Base-by-base conservation (phyloP, 23 tunicate genomes). In the Halocynthia aurantium region DNA sequence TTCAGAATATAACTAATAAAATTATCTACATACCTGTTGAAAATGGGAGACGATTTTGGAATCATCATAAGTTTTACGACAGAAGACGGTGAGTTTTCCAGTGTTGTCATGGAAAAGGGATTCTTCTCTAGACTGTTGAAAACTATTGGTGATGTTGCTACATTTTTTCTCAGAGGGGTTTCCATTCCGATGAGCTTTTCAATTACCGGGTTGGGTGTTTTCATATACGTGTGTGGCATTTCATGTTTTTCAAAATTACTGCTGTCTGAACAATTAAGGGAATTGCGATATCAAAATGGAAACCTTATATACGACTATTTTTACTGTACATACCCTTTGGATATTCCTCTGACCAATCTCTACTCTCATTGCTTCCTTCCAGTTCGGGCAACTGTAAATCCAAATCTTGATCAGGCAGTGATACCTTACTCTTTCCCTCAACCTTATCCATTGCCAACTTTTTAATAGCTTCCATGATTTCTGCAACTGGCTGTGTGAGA, bases 51-150 rank as follows among this genome's bases (percentile, higher is more conserved):
- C 8, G 88, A 84, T 60, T 57, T 57, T 7, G 88, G 77, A 6
- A 84, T 71, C 88, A 84, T 84, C 31, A 82, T 55, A 6, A 84
- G 50, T 74, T 77, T 84, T n/a, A 84, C 81, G 6, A 84, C 83
- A 15, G 88, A 84, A 13, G 88, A 84, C 6, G 88, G 88, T 8
- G 88, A 74, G 2, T 73, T 63, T 17, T 70, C 18, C 60, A 67
- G 56, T 10, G 15, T 12, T 13, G 83, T 10, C 49, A 77, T 22
- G 8, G 63, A 53, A 74, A 18, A n/a, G 0, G 66, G 31, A n/a
- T 0, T 12, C 21, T 54, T 6, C 31, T 5, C 22, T 8, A 64
- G 78, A 74, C 78, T 74, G 18, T 53, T 64, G 56, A 74, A 74
- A 8, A 74, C 71, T 13, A 74, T 74, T 22, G 78, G 78, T 54